These are phyloP conservation scores for Phylloscopus trochiloides DNA, from an alignment of 2,113 vertebrate genomes.

Conservation along the genomic window DNA sequence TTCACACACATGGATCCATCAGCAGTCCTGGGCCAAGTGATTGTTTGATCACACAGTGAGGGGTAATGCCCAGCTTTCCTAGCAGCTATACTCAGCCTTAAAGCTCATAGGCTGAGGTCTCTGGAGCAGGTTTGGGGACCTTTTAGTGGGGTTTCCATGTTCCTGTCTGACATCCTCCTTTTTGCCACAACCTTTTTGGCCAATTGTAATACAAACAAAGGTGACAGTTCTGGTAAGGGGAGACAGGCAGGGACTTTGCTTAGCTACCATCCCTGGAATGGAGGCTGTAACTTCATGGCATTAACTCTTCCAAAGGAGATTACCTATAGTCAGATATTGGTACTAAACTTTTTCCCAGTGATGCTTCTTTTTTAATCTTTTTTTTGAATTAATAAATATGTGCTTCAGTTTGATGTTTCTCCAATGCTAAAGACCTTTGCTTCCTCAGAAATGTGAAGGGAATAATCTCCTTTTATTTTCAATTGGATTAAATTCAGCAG, in stretches of 20 bases:
- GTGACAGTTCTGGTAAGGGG: background rate
- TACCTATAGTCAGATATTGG: background rate
- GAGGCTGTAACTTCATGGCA: background rate
- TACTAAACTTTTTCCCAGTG: background rate
- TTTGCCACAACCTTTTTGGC: background rate
- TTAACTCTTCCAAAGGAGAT: background rate
- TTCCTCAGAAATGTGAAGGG: background rate
- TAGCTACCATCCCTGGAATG: background rate
- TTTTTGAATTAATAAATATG: background rate
- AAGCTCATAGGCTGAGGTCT: background rate
- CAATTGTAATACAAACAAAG: background rate
- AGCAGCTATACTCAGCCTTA: background rate
- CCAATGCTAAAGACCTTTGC: background rate
- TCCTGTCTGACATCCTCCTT: background rate
- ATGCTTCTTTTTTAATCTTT: background rate
- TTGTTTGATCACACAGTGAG: background rate
- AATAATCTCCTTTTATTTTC: slow-evolving; percentile 36
- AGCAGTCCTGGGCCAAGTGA: background rate
- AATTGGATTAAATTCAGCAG: slow-evolving; percentile 20
- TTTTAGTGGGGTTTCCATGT: background rate
- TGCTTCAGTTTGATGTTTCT: slow-evolving; percentile 11
- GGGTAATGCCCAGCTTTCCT: background rate
- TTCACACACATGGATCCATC: background rate
- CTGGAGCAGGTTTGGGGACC: background rate
- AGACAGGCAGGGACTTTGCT: background rate